Base-by-base conservation (phyloP, 2,113 vertebrate genomes). In the Myocastor coypus region DNA sequence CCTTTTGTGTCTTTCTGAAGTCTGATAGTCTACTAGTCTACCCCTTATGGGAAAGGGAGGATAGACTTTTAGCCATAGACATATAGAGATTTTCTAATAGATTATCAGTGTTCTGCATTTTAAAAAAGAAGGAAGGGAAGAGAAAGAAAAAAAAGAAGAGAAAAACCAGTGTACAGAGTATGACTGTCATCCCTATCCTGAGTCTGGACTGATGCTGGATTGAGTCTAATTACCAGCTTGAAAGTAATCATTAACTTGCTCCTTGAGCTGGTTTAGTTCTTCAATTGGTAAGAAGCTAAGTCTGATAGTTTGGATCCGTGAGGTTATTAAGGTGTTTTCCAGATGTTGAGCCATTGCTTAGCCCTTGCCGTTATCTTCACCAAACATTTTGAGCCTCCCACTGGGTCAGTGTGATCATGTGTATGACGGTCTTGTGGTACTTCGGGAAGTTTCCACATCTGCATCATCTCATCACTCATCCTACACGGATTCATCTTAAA, bases 1-100 rank as follows among this genome's bases (percentile, higher is more conserved):
- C 82, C 75, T 63, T 96, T 84, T 55, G 42, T 57, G 55, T 96
- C 73, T 81, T 91, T 64, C 46, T 55, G 81, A 50, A 55, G 13
- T 80, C 28, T 78, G 26, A 50, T 32, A 50, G 42, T 50, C 30
- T 83, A 19, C 26, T 46, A 11, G 61, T 73, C 34, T 12, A 32
- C n/a, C 95, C 91, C 64, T 69, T 92, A 80, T 75, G 50, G 69
- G 40, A 69, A 89, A 71, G 40, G 14, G n/a, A 46, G 16, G 40
- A 85, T 88, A 89, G 55, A 13, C 59, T 82, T 77, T 77, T 11
- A 83, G 22, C 42, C 13, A 52, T 0, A 89, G 40, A 55, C 4
- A 55, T 26, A 9, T 13, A 82, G 46, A 94, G 73, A 81, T 40
- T 95, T 95, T 77, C 84, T 86, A 73, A 80, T 69, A 50, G 40